Conservation (phyloP, 2,888 invertebrate species). For the Euzophera pinguis region DNA sequence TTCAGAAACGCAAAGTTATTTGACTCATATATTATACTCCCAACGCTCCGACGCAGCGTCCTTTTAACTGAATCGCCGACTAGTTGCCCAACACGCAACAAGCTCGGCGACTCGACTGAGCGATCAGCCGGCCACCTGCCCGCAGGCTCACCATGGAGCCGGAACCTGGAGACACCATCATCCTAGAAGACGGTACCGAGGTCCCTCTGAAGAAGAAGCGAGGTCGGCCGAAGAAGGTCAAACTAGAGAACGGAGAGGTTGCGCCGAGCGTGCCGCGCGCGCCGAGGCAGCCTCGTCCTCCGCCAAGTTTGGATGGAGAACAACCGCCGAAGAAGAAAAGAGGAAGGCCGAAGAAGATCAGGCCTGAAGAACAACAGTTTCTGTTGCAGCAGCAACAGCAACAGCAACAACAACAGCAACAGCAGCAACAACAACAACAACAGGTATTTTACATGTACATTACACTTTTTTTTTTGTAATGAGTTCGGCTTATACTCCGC, state of each 20-base stretch:
- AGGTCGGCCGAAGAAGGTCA: conserved; percentile 93
- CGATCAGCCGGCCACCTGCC: conserved; percentile 21
- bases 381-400: conserved; percentile 66
- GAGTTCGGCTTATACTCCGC: neutral
- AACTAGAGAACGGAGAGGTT: conserved; percentile 83
- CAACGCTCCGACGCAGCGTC: too few species aligned
- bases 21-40: too few species aligned
- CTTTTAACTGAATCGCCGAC: too few species aligned
- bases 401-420: conserved; percentile 60
- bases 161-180: conserved; percentile 74
- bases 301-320: conserved; percentile 47
- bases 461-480: too few species aligned
- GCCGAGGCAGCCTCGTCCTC: conserved; percentile 53
- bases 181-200: conserved; percentile 81
- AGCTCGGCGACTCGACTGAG: conserved; percentile 1
- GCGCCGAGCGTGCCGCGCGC: conserved; percentile 79
- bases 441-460: neutral
- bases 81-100: neutral
- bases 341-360: conserved; percentile 92
- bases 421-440: conserved; percentile 36
- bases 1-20: too few species aligned
- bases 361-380: conserved; percentile 82
- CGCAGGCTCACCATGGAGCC: conserved; percentile 76
- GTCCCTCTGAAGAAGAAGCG: conserved; percentile 91
- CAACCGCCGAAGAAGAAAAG: conserved; percentile 91